A percentile compares a stretch with the other conserved stretches of the same genome.
phyloP scores from a whole-genome alignment of 2,797 vertebrate species.

The Poeciliopsis paucimaculata region DNA sequence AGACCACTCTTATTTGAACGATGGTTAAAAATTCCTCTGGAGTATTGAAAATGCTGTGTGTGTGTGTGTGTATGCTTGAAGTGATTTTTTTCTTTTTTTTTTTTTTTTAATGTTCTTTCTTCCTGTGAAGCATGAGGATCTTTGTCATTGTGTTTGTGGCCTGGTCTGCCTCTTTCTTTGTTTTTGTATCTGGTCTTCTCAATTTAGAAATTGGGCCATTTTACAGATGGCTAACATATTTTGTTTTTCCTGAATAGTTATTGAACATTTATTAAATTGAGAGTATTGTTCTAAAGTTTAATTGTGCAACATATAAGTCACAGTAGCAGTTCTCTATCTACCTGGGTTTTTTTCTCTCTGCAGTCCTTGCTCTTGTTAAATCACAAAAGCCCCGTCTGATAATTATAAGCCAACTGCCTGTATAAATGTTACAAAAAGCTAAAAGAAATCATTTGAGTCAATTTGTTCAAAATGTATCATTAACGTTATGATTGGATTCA shows the following conservation, averaged over 20 bases:
- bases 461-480: conserved; percentile 3
- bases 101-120: conserved; percentile 25
- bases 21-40: conserved; percentile 69
- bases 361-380: neutral
- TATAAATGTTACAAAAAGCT: neutral
- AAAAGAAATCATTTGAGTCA: neutral
- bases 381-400: neutral
- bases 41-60: conserved; percentile 66
- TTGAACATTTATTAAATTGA: conserved; percentile 3
- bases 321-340: conserved; percentile 22
- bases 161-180: conserved; percentile 53
- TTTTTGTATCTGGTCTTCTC: conserved; percentile 30
- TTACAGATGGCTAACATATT: conserved; percentile 40
- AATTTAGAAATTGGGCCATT: conserved; percentile 53
- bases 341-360: conserved; percentile 11
- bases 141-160: conserved; percentile 68
- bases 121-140: conserved; percentile 77
- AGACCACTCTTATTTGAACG: conserved; percentile 59
- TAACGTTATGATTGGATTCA: neutral
- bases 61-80: conserved; percentile 35
- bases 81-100: conserved; percentile 36
- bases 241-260: conserved; percentile 24
- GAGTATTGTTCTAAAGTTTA: conserved; percentile 11
- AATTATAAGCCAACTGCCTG: neutral
- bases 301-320: conserved; percentile 7